Conservation (phyloP, 1,140 invertebrate species). For the Mesaphorura yosii region DNA sequence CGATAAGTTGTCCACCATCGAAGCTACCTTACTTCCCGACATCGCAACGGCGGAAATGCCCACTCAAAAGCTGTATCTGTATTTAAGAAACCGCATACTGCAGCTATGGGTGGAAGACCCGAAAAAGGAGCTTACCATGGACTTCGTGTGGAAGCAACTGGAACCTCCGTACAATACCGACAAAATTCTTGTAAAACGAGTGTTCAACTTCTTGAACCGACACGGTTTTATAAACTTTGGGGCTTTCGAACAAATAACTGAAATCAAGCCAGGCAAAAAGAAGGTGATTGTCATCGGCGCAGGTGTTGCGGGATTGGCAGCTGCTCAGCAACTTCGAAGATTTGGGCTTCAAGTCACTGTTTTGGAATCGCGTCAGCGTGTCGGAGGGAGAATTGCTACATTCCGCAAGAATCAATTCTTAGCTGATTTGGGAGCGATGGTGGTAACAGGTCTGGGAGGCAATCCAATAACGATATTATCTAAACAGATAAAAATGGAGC, state of each 20-base stretch:
- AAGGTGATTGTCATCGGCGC: slow-evolving; percentile 92
- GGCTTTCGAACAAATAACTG: slow-evolving; percentile 70
- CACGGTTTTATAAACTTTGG: slow-evolving; percentile 99
- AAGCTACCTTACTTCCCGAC: slow-evolving; percentile 87
- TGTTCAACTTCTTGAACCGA: slow-evolving; percentile 85
- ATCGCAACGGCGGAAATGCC: slow-evolving; percentile 65
- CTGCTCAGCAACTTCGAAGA: slow-evolving; percentile 84
- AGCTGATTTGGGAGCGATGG: slow-evolving; percentile 86
- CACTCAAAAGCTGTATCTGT: slow-evolving; percentile 79
- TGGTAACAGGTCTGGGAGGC: slow-evolving; percentile 77
- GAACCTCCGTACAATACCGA: slow-evolving; percentile 89
- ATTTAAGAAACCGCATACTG: slow-evolving; percentile 84
- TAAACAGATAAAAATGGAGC: slow-evolving; percentile 93
- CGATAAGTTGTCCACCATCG: slow-evolving; percentile 86
- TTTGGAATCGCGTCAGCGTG: slow-evolving; percentile 86
- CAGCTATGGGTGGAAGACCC: slow-evolving; percentile 96
- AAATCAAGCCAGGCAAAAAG: slow-evolving; percentile 57
- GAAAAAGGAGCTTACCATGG: slow-evolving; percentile 76
- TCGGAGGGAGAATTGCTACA: slow-evolving; percentile 91
- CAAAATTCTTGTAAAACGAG: slow-evolving; percentile 62
- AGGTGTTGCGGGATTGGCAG: slow-evolving; percentile 83
- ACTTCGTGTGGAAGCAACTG: slow-evolving; percentile 65
- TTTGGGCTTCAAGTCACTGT: slow-evolving; percentile 95
- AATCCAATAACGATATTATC: slow-evolving; percentile 93
- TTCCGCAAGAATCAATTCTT: slow-evolving; percentile 90